These are phyloP conservation scores for Carlito syrichta DNA, from an alignment of 2,113 vertebrate species.

Conservation along the genomic window DNA sequence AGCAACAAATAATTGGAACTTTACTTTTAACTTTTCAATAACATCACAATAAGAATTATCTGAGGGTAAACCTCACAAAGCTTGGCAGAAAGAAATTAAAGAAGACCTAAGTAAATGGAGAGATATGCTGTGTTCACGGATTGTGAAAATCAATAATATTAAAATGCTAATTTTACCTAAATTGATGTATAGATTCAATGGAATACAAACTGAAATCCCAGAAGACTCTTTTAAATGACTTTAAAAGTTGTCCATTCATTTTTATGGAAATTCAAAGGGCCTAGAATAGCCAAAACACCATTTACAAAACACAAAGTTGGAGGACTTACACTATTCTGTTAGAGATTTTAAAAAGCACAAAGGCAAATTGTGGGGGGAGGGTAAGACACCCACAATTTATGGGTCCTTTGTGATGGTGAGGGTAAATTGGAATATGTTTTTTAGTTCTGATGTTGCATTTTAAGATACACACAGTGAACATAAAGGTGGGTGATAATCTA, in stretches of 20 bases:
- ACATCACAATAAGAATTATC: background rate
- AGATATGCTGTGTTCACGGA: background rate
- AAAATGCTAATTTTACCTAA: conserved; percentile 2
- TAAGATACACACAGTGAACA: background rate
- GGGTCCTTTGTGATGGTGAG: background rate
- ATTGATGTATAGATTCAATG: background rate
- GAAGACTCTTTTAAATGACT: background rate
- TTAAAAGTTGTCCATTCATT: background rate
- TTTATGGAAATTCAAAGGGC: background rate
- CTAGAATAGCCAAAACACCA: background rate
- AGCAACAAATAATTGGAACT: background rate
- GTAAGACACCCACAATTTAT: no score
- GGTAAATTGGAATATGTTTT: background rate
- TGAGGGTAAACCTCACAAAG: background rate
- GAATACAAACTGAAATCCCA: background rate
- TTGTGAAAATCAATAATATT: background rate
- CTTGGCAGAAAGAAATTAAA: background rate
- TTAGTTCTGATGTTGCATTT: background rate
- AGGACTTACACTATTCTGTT: background rate
- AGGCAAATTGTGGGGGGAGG: no score
- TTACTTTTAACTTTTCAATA: background rate
- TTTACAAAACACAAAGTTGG: background rate
- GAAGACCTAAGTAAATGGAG: background rate
- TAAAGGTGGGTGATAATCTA: background rate
- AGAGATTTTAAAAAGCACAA: background rate